Conservation (phyloP, 2,888 invertebrate genomes). For the Uropetala carovei region DNA sequence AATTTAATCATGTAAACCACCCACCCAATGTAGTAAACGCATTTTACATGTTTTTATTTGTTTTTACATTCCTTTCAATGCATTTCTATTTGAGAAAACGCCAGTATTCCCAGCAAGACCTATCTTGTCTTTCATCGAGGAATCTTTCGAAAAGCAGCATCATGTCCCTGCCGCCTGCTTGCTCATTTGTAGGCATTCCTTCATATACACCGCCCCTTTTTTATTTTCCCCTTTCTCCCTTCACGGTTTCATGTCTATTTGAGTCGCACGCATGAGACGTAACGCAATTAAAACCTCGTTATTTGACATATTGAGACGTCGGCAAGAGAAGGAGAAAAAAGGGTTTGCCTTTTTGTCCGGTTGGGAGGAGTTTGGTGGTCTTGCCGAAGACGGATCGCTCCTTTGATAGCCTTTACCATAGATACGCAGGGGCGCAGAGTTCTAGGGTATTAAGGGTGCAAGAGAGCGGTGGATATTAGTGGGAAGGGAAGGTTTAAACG, state of each 20-base stretch:
- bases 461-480: background rate
- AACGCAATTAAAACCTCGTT: background rate
- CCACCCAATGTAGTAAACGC: no score
- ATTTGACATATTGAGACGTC: background rate
- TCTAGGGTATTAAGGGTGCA: constrained; percentile 7
- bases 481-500: background rate
- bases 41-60: no score
- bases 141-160: no score
- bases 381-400: constrained; percentile 4
- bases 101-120: no score
- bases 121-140: no score
- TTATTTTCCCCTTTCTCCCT: background rate
- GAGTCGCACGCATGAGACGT: background rate
- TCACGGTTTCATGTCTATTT: background rate
- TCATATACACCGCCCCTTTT: no score
- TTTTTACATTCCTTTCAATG: no score
- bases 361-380: no score
- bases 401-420: background rate
- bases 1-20: no score
- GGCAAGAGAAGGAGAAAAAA: background rate
- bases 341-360: background rate
- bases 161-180: no score
- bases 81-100: no score
- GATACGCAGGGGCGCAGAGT: background rate
- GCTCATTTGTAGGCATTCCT: no score